Percentiles rank a stretch among this genome's conserved stretches.
These are phyloP conservation scores for Epinephelus awoara DNA, from an alignment of 2,797 vertebrate genomes.

Conservation along the genomic window DNA sequence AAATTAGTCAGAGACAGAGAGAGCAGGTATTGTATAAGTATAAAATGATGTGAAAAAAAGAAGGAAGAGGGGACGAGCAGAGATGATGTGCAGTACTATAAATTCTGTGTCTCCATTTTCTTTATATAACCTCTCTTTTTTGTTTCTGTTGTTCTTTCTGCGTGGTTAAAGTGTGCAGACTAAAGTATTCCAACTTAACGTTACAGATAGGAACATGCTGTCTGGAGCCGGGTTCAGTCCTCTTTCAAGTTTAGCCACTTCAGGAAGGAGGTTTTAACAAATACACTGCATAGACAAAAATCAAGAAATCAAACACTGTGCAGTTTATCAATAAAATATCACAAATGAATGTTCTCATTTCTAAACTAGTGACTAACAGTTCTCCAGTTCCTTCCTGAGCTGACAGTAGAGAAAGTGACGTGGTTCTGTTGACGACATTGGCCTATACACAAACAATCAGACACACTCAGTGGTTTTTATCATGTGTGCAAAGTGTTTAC, in stretches of 20 bases:
- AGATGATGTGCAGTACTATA: conserved; percentile 94
- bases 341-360: conserved; percentile 73
- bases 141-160: conserved; percentile 93
- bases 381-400: conserved; percentile 73
- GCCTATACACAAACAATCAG: conserved; percentile 92
- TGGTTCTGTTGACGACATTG: conserved; percentile 87
- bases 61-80: conserved; percentile 54
- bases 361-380: conserved; percentile 48
- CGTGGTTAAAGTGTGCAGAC: conserved; percentile 95
- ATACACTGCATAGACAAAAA: conserved; percentile 16
- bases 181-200: conserved; percentile 89
- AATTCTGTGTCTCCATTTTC: conserved; percentile 96
- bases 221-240: conserved; percentile 58
- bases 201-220: conserved; percentile 59
- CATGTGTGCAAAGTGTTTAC: conserved; percentile 99
- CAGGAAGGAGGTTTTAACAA: conserved; percentile 72
- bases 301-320: conserved; percentile 32
- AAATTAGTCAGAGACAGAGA: conserved; percentile 7
- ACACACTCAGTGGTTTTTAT: conserved; percentile 99
- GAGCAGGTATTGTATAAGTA: conserved; percentile 77
- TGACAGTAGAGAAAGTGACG: conserved; percentile 89
- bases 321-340: conserved; percentile 56
- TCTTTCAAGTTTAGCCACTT: conserved; percentile 73
- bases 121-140: conserved; percentile 91
- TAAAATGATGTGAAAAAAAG: conserved; percentile 40